Conservation (phyloP, 1,140 invertebrate genomes). For the Mizuhopecten yessoensis region DNA sequence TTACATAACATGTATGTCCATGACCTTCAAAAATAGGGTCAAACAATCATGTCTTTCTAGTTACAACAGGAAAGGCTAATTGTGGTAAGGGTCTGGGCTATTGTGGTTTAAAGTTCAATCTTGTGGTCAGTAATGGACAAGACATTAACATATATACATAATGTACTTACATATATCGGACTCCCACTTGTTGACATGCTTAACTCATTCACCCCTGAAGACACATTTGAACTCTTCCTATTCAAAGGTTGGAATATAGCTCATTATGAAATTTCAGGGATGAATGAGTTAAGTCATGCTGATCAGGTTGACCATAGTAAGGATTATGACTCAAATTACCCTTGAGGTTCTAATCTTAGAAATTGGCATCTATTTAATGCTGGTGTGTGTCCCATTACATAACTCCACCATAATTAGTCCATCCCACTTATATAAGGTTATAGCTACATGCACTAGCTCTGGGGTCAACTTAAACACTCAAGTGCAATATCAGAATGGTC, state of each 20-base stretch:
- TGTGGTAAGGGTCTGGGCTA: no score
- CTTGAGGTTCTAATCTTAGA: neutral
- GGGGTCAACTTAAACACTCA: neutral
- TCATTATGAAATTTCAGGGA: no score
- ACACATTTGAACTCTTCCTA: no score
- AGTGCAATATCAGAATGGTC: no score
- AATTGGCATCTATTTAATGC: neutral
- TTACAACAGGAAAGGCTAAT: no score
- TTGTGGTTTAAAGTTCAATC: no score
- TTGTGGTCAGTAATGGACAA: neutral
- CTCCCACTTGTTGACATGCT: neutral
- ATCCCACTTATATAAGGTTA: neutral
- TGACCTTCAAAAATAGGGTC: no score
- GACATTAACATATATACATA: neutral
- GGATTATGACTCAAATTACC: neutral
- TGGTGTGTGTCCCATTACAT: neutral
- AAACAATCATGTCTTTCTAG: no score
- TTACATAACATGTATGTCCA: no score
- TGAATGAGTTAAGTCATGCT: neutral
- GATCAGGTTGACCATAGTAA: neutral
- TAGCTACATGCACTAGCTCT: neutral
- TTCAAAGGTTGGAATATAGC: no score
- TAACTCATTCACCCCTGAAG: no score
- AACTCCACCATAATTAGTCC: neutral
- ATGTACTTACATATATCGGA: neutral